phyloP scores from a whole-genome alignment of 2,797 vertebrate genomes.

The Poecilia picta region DNA sequence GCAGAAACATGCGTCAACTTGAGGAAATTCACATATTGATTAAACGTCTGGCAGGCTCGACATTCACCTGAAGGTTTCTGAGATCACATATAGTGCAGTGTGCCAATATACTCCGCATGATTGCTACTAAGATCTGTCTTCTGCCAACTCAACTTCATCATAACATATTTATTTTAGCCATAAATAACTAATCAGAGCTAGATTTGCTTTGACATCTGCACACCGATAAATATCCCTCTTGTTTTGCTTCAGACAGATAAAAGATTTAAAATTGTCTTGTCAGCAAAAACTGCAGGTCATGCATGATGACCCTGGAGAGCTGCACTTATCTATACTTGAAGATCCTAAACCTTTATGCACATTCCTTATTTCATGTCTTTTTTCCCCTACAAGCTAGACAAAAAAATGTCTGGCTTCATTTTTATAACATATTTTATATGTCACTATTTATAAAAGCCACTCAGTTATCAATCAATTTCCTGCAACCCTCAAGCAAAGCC shows the following conservation, averaged over 20 bases:
- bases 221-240: constrained; percentile 34
- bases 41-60: constrained; percentile 55
- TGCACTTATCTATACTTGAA: constrained; percentile 49
- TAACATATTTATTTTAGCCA: constrained; percentile 49
- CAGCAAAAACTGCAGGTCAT: constrained; percentile 37
- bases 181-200: constrained; percentile 41
- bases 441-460: neutral
- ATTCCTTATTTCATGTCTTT: constrained; percentile 45
- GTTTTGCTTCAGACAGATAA: constrained; percentile 40
- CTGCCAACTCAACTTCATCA: constrained; percentile 46
- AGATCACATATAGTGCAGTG: constrained; percentile 26
- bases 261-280: constrained; percentile 36
- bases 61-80: constrained; percentile 28
- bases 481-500: constrained; percentile 15
- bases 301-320: constrained; percentile 40
- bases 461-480: constrained; percentile 31
- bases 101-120: constrained; percentile 51
- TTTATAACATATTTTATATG: constrained; percentile 4
- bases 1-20: constrained; percentile 40
- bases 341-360: constrained; percentile 49
- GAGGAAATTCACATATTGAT: constrained; percentile 69
- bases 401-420: constrained; percentile 24
- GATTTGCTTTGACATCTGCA: constrained; percentile 40
- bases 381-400: constrained; percentile 10
- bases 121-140: neutral